Evolutionary conservation across 2,797 vertebrate species (phyloP).

Genomic region (Crossoptilon crossoptilon): DNA sequence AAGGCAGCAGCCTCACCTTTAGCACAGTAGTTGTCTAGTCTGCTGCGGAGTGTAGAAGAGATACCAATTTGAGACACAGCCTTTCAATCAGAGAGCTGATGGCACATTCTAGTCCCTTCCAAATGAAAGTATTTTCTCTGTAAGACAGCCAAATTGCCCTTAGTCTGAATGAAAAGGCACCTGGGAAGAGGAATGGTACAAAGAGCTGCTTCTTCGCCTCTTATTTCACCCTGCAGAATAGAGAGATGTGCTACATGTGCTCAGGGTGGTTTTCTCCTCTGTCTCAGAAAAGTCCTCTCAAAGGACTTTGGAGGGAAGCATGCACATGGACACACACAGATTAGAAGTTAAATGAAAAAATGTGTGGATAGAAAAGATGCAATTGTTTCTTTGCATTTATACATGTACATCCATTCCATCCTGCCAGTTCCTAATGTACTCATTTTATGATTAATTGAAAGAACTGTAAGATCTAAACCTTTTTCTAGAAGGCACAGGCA

Average conservation of each 20-base stretch:
- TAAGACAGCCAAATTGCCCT: neutral
- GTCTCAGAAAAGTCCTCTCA: neutral
- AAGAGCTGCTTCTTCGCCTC: neutral
- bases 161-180: neutral
- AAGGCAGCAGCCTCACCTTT: neutral
- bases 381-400: neutral
- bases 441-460: slow-evolving; percentile 26
- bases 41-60: neutral
- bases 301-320: neutral
- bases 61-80: neutral
- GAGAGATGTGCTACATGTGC: neutral
- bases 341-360: neutral
- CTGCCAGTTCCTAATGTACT: neutral
- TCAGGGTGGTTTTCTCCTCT: neutral
- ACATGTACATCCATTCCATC: neutral
- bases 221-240: neutral
- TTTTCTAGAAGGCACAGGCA: neutral
- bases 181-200: neutral
- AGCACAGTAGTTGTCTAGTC: neutral
- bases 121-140: neutral
- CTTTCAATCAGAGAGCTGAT: neutral
- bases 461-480: neutral
- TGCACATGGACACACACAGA: neutral
- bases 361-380: neutral
- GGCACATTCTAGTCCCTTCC: neutral